Evolutionary conservation across 53 echinoderm and acorn worm genomes (phyloP).

Genomic region (Patiria pectinifera): DNA sequence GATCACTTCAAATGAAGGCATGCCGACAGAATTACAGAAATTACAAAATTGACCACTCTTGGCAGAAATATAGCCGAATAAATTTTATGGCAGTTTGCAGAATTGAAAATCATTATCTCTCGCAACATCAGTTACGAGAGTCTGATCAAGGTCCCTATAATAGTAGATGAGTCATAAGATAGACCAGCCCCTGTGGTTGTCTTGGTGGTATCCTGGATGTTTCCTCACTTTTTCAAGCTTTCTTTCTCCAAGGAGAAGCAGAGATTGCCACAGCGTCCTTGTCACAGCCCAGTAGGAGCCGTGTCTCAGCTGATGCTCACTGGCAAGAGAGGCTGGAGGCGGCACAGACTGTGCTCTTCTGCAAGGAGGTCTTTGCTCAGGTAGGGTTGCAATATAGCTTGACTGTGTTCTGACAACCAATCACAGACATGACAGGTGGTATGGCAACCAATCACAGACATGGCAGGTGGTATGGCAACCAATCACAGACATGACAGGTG

Average conservation of each 20-base stretch:
- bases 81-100: no score
- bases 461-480: background rate
- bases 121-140: no score
- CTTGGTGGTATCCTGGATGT: background rate
- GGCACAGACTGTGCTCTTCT: constrained; percentile 94
- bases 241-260: constrained; percentile 72
- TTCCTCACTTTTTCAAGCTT: background rate
- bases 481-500: background rate
- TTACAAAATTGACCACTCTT: no score
- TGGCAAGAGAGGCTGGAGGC: constrained; percentile 92
- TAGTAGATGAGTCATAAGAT: no score
- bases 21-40: no score
- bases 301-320: constrained; percentile 84
- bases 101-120: no score
- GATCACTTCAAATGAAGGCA: no score
- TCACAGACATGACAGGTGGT: background rate
- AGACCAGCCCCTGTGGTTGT: background rate
- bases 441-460: background rate
- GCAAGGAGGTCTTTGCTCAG: constrained; percentile 97
- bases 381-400: constrained; percentile 38
- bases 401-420: background rate
- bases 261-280: constrained; percentile 85
- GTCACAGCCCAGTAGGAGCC: constrained; percentile 82
- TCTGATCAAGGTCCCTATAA: no score
- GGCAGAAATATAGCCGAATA: no score